A percentile compares a stretch with the other conserved stretches of the same genome.
Evolutionary conservation across 2,113 vertebrate species (phyloP).

Genomic region (Perccottus glenii): DNA sequence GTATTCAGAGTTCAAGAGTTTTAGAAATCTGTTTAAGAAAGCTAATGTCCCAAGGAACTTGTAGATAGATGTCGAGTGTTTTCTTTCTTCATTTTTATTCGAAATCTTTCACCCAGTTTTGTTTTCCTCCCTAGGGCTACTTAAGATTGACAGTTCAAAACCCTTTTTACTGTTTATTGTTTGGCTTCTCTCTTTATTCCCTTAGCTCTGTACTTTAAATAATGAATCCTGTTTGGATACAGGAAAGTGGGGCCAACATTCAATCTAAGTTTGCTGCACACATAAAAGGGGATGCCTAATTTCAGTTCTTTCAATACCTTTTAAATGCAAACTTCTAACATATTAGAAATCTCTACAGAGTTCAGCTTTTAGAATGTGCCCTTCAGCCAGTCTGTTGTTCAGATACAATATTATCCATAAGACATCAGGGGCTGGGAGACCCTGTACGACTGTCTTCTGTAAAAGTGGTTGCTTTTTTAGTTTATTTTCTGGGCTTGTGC

Average conservation of each 20-base stretch:
- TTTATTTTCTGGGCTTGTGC: slow-evolving; percentile 24
- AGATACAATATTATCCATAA: slow-evolving; percentile 44
- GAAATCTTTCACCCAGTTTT: slow-evolving; percentile 62
- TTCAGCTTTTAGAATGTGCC: not conserved
- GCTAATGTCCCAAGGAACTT: slow-evolving; percentile 65
- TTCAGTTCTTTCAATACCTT: slow-evolving; percentile 37
- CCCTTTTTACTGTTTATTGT: slow-evolving; percentile 65
- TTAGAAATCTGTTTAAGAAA: slow-evolving; percentile 57
- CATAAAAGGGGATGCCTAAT: slow-evolving; percentile 18
- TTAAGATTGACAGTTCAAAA: slow-evolving; percentile 72
- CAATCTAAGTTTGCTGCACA: slow-evolving; percentile 38
- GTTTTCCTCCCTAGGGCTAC: slow-evolving; percentile 59
- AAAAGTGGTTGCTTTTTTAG: slow-evolving; percentile 50
- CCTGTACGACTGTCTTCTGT: slow-evolving; percentile 64
- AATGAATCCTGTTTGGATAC: slow-evolving; percentile 62
- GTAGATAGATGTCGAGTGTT: slow-evolving; percentile 52
- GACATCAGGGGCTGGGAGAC: slow-evolving; percentile 34
- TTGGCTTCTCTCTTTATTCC: slow-evolving; percentile 47
- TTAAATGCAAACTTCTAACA: slow-evolving; percentile 5
- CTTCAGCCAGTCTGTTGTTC: slow-evolving; percentile 22
- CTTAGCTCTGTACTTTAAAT: slow-evolving; percentile 64
- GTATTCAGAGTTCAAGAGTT: slow-evolving; percentile 64
- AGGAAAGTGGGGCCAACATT: slow-evolving; percentile 33
- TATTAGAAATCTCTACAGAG: not conserved
- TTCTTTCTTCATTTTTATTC: slow-evolving; percentile 59